Evolutionary conservation across 2,797 vertebrate species (phyloP), one percentile per base, ranked within the genome.

Genomic region (Tarsius wallacei): DNA sequence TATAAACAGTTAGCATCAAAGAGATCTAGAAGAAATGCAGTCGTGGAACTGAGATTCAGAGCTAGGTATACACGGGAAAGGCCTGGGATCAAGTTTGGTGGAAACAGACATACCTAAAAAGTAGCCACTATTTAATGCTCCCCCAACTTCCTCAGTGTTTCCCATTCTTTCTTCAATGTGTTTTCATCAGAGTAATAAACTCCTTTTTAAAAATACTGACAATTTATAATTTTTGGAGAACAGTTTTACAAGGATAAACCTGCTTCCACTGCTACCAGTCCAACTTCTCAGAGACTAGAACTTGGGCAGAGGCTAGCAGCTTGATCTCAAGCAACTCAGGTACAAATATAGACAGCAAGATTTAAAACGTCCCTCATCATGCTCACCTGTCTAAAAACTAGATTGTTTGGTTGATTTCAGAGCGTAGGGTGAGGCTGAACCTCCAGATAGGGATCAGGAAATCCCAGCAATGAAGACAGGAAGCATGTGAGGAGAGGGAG

Each of bases 41-140:
- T 26, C 42, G 55, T 68, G 53, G 17, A 93, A 84, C 57, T 90
- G 93, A 96, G 21, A n/a, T 86, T 90, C 42, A 78, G 87, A 81
- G 21, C 21, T 49, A 76, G 68, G 42, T 61, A 1, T 8, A 70
- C 1, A 5, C 33, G 47, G 8, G 19, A 80, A 96, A 15, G 11
- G 5, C 14, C 7, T 86, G 6, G n/a, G 64, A 15, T 85, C 49
- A 51, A 64, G 33, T 61, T 80, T 95, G 66, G 7, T 57, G 47
- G 12, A 10, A 82, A 15, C 49, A 33, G 49, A 94, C 73, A 31
- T 71, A 71, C 36, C 28, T 82, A 61, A 91, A 97, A 92, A 36
- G 21, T 7, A 82, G 17, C 5, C 7, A 84, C 26, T 24, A n/a
- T 33, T 82, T 93, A 49, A 80, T 17, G 90, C 3, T 86, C 16